A percentile compares a stretch with the other conserved stretches of the same genome.
These are phyloP conservation scores for Hippoglossus hippoglossus DNA, from an alignment of 2,797 vertebrate genomes.

Conservation along the genomic window DNA sequence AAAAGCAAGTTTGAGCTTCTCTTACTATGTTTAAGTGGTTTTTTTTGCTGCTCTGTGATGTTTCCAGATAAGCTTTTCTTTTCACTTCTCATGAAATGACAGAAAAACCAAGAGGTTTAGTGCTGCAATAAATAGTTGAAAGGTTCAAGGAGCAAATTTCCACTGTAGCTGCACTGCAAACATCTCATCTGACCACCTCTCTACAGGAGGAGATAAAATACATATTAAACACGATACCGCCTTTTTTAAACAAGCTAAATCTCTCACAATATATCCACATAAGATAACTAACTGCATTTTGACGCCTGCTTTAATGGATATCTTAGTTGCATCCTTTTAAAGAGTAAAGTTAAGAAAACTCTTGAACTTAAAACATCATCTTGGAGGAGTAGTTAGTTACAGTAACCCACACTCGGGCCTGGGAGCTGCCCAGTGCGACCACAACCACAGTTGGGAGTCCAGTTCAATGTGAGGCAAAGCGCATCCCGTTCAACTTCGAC, in stretches of 20 bases:
- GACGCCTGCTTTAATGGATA: neutral
- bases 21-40: neutral
- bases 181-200: constrained; percentile 1
- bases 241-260: neutral
- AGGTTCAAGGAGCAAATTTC: neutral
- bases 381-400: constrained; percentile 16
- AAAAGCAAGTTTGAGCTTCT: neutral
- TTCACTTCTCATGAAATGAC: constrained; percentile 1
- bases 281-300: neutral
- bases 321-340: constrained; percentile 17
- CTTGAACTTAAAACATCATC: constrained; percentile 15
- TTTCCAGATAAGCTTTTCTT: neutral
- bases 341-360: constrained; percentile 15
- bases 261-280: constrained; percentile 9
- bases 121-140: neutral
- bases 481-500: constrained; percentile 53
- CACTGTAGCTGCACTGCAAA: neutral
- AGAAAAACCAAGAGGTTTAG: neutral
- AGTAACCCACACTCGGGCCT: constrained; percentile 49
- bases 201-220: constrained; percentile 5
- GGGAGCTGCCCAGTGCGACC: constrained; percentile 51
- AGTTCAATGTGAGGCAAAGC: constrained; percentile 52
- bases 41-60: neutral
- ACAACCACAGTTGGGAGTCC: constrained; percentile 57
- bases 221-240: constrained; percentile 1